Evolutionary conservation across 2,888 invertebrate species (phyloP), one percentile per base, ranked within the genome.

Genomic region (Erannis defoliaria): DNA sequence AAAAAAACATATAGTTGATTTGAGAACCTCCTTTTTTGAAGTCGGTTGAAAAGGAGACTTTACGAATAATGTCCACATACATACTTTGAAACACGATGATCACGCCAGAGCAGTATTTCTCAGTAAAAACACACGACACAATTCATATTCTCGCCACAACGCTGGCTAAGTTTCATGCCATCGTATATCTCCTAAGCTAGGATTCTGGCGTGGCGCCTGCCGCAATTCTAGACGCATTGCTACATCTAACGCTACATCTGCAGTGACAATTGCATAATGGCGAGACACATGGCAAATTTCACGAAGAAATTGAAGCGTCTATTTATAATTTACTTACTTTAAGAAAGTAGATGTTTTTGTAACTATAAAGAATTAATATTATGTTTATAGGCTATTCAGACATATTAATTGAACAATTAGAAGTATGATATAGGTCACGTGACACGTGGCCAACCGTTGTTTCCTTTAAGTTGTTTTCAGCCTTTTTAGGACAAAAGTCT

Each of bases 201-300:
- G 51, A 46, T 16, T 62, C 43, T 49, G 62, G 55, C 55, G 54
- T 51, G 19, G 33, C 48, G 54, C 53, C 29, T 55, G 57, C 64
- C 55, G 66, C 64, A 68, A 59, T 50, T 35, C 33, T 51, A 60
- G 64, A 54, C 68, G 68, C 66, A 66, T 35, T 60, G 62, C 33
- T 50, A 46, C 26, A 50, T 33, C 62, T 66, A 66, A 29, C 58
- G 62, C 33, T 50, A 46, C 26, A 50, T 33, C 62, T 66, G 64
- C 64, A 64, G 64, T 23, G 50, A 38, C 37, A 54, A 60, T 49
- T 43, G 42, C 48, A 54, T 53, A 53, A 37, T 48, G 16, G 5
- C 33, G 48, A 33, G 19, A 21, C 21, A 10, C 43, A 18, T 35
- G 19, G 45, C 23, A 45, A n/a, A 37, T 55, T 46, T 46, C 45